Percentiles rank a stretch among this genome's conserved stretches.
Evolutionary conservation across 2,888 invertebrate genomes (phyloP).

Genomic region (Drosophila barbarae): DNA sequence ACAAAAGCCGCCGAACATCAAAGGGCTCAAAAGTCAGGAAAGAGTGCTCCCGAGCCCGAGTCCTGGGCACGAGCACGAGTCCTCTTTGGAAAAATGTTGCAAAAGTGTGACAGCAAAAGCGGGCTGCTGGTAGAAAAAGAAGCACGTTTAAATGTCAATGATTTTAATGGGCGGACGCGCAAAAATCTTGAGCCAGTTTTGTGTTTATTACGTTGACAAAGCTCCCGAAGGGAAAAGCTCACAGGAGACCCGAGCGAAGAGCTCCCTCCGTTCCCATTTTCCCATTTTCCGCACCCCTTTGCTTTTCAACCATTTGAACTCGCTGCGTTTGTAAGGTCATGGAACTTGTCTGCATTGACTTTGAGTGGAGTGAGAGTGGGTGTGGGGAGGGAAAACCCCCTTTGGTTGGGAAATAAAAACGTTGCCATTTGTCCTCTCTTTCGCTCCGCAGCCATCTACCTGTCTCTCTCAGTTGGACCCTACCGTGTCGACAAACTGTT

Average conservation of each 20-base stretch:
- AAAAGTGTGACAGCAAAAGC: conserved; percentile 54
- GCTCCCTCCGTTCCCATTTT: conserved; percentile 8
- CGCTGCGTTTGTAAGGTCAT: conserved; percentile 78
- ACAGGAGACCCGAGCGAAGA: conserved; percentile 22
- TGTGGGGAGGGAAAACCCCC: not conserved
- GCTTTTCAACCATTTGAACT: conserved; percentile 48
- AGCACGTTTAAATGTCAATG: conserved; percentile 75
- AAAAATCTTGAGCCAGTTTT: conserved; percentile 72
- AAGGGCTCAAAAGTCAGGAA: conserved; percentile 44
- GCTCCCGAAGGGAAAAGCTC: conserved; percentile 33
- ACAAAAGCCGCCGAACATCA: conserved; percentile 61
- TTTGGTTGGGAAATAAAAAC: conserved; percentile 53
- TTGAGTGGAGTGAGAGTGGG: conserved; percentile 34
- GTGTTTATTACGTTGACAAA: conserved; percentile 65
- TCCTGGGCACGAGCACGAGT: conserved; percentile 35
- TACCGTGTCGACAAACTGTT: conserved; percentile 65
- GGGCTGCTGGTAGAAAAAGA: conserved; percentile 23
- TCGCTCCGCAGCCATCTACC: conserved; percentile 22
- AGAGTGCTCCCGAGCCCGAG: conserved; percentile 46
- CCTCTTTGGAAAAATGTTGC: conserved; percentile 54
- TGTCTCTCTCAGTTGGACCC: conserved; percentile 15
- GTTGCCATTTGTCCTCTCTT: conserved; percentile 58
- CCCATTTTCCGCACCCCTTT: conserved; percentile 30
- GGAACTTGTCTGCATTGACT: conserved; percentile 77
- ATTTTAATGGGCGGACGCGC: conserved; percentile 75